Base-by-base conservation (phyloP, 2,888 invertebrate genomes). In the Synanthedon formicaeformis region DNA sequence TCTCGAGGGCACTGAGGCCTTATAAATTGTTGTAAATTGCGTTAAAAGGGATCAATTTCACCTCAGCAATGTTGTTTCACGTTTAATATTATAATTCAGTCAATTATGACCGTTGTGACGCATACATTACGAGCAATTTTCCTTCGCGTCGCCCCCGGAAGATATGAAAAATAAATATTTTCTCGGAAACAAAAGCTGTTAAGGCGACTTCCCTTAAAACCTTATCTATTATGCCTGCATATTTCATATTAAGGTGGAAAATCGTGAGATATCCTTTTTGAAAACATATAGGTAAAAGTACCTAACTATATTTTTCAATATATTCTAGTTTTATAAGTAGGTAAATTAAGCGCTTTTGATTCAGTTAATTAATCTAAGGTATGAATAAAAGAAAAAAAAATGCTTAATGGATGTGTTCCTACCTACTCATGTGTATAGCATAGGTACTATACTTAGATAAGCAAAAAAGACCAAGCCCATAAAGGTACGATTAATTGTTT, bases 131-230 rank as follows among this genome's bases (percentile, higher is more conserved):
- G 71, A 71, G 69, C 69, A 77, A 78, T 80, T 78, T 83, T 81
- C 71, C 72, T 58, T 65, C 64, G 67, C 69, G 69, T 62, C 60
- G 58, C 61, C 58, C 58, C 60, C 58, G 41, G 56, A 62, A 64
- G 60, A 58, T 66, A 76, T 79, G 77, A 80, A 80, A 80, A 80
- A 79, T 79, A 66, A 67, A 73, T 69, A 75, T 77, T 78, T 80
- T 72, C 77, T 76, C 64, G 61, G 72, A 75, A 83, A 82, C 81
- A 81, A 81, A 77, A 77, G 79, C 76, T 64, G 69, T 81, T 77
- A 77, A 69, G 64, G 71, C 67, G 69, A 76, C 75, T 80, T 76
- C 71, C 75, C 77, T 71, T 71, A 69, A 71, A 73, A 64, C 71
- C 75, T 78, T 79, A 78, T 79, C 78, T 78, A 74, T 75, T 79